Base-by-base conservation (phyloP, 2,797 vertebrate genomes). In the Malurus leucopterus region DNA sequence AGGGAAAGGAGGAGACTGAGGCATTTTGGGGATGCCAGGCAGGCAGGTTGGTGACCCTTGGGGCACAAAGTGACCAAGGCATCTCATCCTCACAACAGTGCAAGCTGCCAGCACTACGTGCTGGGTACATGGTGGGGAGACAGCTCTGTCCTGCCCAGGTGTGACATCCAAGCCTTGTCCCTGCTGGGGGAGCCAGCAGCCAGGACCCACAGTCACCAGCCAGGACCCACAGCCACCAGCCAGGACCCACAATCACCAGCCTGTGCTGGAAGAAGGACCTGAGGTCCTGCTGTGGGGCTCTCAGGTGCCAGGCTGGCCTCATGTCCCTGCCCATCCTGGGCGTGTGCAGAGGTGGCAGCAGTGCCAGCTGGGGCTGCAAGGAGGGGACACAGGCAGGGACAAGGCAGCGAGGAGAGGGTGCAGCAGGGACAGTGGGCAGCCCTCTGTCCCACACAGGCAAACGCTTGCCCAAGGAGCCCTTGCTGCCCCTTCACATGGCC, bases 251-350 rank as follows among this genome's bases (percentile, higher is more conserved):
- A 2, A 69, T 50, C 73, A 50, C n/a, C 7, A 2, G 36, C 3
- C 4, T 29, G 15, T 13, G 23, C 44, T 51, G 3, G 34, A 71
- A 68, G 49, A 54, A 15, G 0, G 4, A 59, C 30, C 32, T 41
- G 62, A 38, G 72, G 9, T 85, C 29, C 75, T 89, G 68, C 10
- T 13, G 0, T 0, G 2, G 9, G 21, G 30, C 50, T 26, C 30
- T 55, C 3, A 0, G 44, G 18, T 44, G 32, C 34, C 4, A 15
- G 12, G 43, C 29, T 64, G 63, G 34, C 38, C 15, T 30, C 0
- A 0, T 57, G 4, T 24, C 50, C 6, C 5, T 0, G 0, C 41
- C 49, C 20, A 1, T 23, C 29, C 36, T 22, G 29, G 10, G 8
- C 0, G 0, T 8, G 14, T 62, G 84, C 68, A 41, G 38, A 78